Evolutionary conservation across 1,140 invertebrate species (phyloP).

Genomic region (Drosophila orosa): DNA sequence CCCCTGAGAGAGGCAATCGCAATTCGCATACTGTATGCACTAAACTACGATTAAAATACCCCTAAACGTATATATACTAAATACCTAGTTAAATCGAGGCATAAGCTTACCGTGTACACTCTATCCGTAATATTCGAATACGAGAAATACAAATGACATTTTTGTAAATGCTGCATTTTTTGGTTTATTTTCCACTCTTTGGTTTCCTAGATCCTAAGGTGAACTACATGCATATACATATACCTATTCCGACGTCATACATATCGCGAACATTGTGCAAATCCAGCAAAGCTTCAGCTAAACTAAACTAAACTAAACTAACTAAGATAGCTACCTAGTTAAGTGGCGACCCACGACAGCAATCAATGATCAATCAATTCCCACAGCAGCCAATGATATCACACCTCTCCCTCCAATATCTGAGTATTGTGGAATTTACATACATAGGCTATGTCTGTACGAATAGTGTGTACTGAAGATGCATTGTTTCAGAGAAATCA

Average conservation of each 20-base stretch:
- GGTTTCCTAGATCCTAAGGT: constrained; percentile 56
- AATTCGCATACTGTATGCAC: constrained; percentile 79
- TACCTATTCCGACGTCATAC: constrained; percentile 70
- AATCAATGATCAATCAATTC: constrained; percentile 53
- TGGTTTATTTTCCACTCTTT: constrained; percentile 44
- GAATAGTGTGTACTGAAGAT: constrained; percentile 30
- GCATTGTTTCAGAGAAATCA: constrained; percentile 39
- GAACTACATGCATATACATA: constrained; percentile 42
- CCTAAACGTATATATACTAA: constrained; percentile 51
- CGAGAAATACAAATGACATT: constrained; percentile 70
- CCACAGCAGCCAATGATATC: constrained; percentile 38
- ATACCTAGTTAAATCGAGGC: constrained; percentile 44
- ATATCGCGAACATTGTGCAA: constrained; percentile 76
- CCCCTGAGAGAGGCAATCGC: constrained; percentile 54
- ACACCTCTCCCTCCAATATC: constrained; percentile 50
- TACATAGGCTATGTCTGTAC: constrained; percentile 24
- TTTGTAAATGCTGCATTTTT: constrained; percentile 64
- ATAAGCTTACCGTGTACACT: constrained; percentile 67
- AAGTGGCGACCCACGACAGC: constrained; percentile 47
- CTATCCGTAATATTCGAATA: constrained; percentile 62
- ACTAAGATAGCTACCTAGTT: constrained; percentile 8
- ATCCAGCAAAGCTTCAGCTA: constrained; percentile 50
- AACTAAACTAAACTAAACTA: constrained; percentile 2
- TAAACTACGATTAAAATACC: constrained; percentile 69
- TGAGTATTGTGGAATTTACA: constrained; percentile 61